A percentile compares a stretch with the other conserved stretches of the same genome.
These are phyloP conservation scores for Lipotes vexillifer DNA, from an alignment of 2,113 vertebrate genomes.

Conservation along the genomic window DNA sequence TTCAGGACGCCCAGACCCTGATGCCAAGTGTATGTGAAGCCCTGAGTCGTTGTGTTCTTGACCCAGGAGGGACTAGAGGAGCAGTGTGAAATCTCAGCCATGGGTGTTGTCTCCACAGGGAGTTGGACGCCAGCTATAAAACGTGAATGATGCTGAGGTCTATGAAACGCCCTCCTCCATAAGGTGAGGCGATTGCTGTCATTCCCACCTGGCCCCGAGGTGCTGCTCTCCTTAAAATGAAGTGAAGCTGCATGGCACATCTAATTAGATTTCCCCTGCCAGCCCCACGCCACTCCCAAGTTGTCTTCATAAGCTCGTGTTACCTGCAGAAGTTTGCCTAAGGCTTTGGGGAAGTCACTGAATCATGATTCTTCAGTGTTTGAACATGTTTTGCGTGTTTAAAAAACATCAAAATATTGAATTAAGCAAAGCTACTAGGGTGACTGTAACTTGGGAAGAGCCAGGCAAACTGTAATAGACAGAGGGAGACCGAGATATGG, in stretches of 20 bases:
- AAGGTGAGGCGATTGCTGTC: constrained; percentile 42
- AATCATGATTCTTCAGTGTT: constrained; percentile 66
- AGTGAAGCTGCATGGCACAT: constrained; percentile 54
- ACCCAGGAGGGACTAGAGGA: not conserved
- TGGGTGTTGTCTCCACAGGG: constrained; percentile 18
- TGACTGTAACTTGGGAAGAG: constrained; percentile 51
- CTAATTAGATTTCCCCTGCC: not conserved
- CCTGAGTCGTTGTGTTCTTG: not conserved
- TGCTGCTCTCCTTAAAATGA: constrained; percentile 46
- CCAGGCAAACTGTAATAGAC: not conserved
- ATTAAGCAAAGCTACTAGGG: constrained; percentile 65
- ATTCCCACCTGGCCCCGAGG: constrained; percentile 48
- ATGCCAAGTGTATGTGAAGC: not conserved
- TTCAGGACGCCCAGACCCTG: not conserved
- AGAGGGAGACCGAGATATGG: not conserved
- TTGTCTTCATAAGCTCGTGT: not conserved
- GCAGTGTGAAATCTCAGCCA: not conserved
- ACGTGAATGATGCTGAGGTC: not conserved
- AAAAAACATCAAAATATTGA: constrained; percentile 69
- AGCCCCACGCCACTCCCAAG: not conserved
- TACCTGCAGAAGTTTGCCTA: constrained; percentile 62
- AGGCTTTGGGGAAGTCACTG: constrained; percentile 64
- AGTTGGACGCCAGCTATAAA: not conserved
- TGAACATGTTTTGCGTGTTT: constrained; percentile 59
- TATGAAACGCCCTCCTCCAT: constrained; percentile 49